Evolutionary conservation across 2,888 invertebrate genomes (phyloP).

Genomic region (Tipula confusa): DNA sequence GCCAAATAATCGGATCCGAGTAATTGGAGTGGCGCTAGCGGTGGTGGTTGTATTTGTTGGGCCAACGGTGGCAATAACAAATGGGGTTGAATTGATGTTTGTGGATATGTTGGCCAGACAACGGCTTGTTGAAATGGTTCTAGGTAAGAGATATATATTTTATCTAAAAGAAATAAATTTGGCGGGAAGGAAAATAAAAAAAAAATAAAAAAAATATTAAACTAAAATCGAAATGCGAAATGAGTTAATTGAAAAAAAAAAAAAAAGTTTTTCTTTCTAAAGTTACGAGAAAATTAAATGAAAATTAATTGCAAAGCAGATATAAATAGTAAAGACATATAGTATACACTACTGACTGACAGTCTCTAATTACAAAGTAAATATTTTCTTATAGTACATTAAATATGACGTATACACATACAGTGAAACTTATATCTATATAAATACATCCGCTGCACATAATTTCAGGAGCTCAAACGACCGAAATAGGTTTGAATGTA

Average conservation of each 20-base stretch:
- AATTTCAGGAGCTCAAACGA: neutral
- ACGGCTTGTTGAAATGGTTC: constrained; percentile 69
- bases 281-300: neutral
- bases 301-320: constrained; percentile 6
- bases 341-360: neutral
- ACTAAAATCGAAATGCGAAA: constrained; percentile 21
- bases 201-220: constrained; percentile 27
- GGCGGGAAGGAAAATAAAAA: constrained; percentile 30
- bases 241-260: constrained; percentile 28
- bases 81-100: constrained; percentile 45
- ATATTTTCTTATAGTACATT: neutral
- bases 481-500: neutral
- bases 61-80: constrained; percentile 37
- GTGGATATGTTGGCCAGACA: constrained; percentile 67
- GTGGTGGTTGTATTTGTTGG: constrained; percentile 47
- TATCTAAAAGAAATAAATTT: constrained; percentile 33
- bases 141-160: constrained; percentile 39
- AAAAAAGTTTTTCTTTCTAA: neutral
- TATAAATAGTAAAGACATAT: neutral
- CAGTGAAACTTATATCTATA: neutral
- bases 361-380: neutral
- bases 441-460: neutral
- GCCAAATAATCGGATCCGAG: constrained; percentile 56
- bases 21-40: constrained; percentile 63
- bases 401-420: too few relatives aligned